These are phyloP conservation scores for Trichoplusia ni DNA, from an alignment of 1,140 invertebrate genomes.

Conservation along the genomic window DNA sequence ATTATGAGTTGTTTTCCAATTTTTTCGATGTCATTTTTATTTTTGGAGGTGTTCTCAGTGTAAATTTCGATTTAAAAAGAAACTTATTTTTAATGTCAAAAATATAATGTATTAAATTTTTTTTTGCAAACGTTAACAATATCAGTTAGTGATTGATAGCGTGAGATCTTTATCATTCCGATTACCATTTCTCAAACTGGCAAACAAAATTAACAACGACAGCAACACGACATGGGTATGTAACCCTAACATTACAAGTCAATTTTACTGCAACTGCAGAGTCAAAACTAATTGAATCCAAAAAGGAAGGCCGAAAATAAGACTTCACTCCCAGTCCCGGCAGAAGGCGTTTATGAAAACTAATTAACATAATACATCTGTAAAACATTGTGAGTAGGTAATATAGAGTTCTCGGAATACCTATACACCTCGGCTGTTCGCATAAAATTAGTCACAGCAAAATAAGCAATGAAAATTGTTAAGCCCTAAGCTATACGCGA, in stretches of 20 bases:
- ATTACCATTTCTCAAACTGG: background rate
- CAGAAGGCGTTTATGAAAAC: slow-evolving; percentile 28
- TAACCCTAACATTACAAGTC: background rate
- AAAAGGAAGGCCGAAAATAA: too few relatives aligned
- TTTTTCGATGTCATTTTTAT: too few relatives aligned
- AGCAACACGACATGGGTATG: background rate
- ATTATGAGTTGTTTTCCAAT: too few relatives aligned
- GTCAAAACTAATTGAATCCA: too few relatives aligned
- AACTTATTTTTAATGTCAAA: too few relatives aligned
- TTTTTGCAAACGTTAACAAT: too few relatives aligned
- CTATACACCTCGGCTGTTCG: slow-evolving; percentile 51
- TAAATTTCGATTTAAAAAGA: too few relatives aligned
- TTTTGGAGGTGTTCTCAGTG: too few relatives aligned
- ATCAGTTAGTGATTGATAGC: too few relatives aligned
- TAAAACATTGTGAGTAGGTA: slow-evolving; percentile 50
- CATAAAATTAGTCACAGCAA: slow-evolving; percentile 76
- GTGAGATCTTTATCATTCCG: background rate
- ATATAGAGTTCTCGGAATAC: slow-evolving; percentile 62
- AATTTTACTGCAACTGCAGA: background rate
- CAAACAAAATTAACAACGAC: background rate
- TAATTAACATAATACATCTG: slow-evolving; percentile 47
- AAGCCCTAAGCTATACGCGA: slow-evolving; percentile 63
- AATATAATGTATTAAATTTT: too few relatives aligned
- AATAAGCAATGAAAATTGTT: slow-evolving; percentile 73
- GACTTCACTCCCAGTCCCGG: background rate